Conservation (phyloP, 2,113 vertebrate species). For the Bufo gargarizans region DNA sequence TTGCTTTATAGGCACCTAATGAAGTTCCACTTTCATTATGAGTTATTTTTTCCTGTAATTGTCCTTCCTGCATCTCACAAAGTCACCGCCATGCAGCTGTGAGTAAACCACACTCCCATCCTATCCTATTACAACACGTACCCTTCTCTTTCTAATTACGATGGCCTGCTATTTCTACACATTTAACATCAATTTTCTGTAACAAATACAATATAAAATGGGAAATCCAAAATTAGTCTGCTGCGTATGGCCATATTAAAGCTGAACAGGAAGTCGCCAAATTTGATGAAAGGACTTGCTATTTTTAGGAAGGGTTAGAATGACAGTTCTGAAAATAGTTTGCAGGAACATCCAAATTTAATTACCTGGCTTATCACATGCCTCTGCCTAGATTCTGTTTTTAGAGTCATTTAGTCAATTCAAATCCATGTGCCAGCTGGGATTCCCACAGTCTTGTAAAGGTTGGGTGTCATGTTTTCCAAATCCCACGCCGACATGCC, state of each 20-base stretch:
- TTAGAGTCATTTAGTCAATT: slow-evolving; percentile 59
- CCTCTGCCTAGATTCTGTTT: slow-evolving; percentile 58
- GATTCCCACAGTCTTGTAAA: slow-evolving; percentile 6
- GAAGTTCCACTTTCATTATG: slow-evolving; percentile 33
- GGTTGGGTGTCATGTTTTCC: slow-evolving; percentile 19
- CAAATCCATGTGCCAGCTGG: slow-evolving; percentile 42
- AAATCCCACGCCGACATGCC: not conserved
- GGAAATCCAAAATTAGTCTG: slow-evolving; percentile 52
- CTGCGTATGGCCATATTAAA: slow-evolving; percentile 63
- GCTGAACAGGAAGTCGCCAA: slow-evolving; percentile 69
- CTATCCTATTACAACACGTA: slow-evolving; percentile 22
- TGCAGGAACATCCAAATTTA: slow-evolving; percentile 69
- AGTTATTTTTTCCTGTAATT: slow-evolving; percentile 31
- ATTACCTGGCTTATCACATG: slow-evolving; percentile 70
- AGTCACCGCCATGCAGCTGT: slow-evolving; percentile 35
- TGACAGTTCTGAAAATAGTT: slow-evolving; percentile 78
- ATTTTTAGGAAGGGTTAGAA: slow-evolving; percentile 75
- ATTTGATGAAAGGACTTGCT: slow-evolving; percentile 67
- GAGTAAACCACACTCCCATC: slow-evolving; percentile 20
- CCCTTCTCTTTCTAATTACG: slow-evolving; percentile 1
- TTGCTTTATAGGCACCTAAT: slow-evolving; percentile 13
- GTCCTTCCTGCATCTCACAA: slow-evolving; percentile 38
- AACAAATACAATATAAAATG: slow-evolving; percentile 26
- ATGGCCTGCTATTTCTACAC: slow-evolving; percentile 3
- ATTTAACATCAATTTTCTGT: slow-evolving; percentile 23